Evolutionary conservation across 1,140 invertebrate genomes (phyloP).

Genomic region (Yoshiicerus persimilis): DNA sequence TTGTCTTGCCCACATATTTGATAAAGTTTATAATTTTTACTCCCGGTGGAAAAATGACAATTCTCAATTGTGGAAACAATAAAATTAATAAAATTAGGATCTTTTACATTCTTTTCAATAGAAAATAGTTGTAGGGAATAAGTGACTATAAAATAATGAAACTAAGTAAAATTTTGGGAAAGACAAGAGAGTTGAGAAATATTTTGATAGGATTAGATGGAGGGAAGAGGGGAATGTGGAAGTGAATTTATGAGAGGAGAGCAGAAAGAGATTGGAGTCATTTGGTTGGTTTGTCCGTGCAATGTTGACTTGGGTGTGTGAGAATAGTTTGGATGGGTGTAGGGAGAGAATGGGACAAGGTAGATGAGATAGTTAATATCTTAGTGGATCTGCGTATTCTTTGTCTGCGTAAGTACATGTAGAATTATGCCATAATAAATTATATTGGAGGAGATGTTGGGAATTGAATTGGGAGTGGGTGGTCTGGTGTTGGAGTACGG

Average conservation of each 20-base stretch:
- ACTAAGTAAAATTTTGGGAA: not conserved
- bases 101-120: no score
- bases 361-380: not conserved
- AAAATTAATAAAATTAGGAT: no score
- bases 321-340: not conserved
- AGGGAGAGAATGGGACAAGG: not conserved
- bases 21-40: no score
- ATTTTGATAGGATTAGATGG: not conserved
- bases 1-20: no score
- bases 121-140: not conserved
- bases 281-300: not conserved
- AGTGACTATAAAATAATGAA: not conserved
- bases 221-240: not conserved
- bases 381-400: not conserved
- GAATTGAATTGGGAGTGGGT: not conserved
- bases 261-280: not conserved
- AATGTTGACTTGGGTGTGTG: not conserved
- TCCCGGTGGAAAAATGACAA: no score
- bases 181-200: not conserved
- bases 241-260: conserved; percentile 9
- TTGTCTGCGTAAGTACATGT: not conserved
- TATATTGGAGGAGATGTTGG: not conserved
- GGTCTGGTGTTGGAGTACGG: no score
- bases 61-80: no score
- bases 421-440: not conserved